Conservation (phyloP, 2,797 vertebrate genomes). For the Etheostoma perlongum region DNA sequence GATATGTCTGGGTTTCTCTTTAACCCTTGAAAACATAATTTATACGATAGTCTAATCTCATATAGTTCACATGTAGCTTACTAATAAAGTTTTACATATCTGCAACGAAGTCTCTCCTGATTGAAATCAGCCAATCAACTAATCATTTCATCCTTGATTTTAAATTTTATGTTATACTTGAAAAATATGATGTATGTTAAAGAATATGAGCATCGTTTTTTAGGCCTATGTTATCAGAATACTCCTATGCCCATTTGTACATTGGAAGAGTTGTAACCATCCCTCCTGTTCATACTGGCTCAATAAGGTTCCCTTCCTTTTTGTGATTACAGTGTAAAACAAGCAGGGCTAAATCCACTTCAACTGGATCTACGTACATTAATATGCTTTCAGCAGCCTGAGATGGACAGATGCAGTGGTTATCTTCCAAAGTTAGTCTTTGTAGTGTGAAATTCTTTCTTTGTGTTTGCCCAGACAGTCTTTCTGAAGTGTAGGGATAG, state of each 20-base stretch:
- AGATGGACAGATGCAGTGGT: conserved; percentile 36
- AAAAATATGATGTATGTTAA: neutral
- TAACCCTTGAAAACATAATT: too few relatives aligned
- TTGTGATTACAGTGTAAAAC: conserved; percentile 22
- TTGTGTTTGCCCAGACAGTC: conserved; percentile 20
- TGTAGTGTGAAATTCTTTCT: conserved; percentile 28
- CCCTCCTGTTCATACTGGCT: conserved; percentile 4
- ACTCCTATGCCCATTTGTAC: neutral
- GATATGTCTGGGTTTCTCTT: too few relatives aligned
- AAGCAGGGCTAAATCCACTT: conserved; percentile 6
- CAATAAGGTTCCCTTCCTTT: conserved; percentile 20
- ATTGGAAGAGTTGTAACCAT: conserved; percentile 11
- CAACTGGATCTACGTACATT: conserved; percentile 17
- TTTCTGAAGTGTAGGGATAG: neutral
- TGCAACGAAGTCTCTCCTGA: too few relatives aligned
- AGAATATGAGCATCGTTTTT: neutral
- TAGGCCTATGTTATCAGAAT: neutral
- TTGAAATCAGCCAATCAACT: neutral
- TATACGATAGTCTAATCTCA: too few relatives aligned
- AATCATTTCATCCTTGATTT: neutral
- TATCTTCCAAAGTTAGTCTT: conserved; percentile 23
- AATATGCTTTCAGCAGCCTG: conserved; percentile 22
- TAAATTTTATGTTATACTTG: neutral
- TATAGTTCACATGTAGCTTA: too few relatives aligned
- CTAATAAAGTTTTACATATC: too few relatives aligned